These are phyloP conservation scores for Drosophila sp. DNA, from an alignment of 1,140 invertebrate species.

Conservation along the genomic window DNA sequence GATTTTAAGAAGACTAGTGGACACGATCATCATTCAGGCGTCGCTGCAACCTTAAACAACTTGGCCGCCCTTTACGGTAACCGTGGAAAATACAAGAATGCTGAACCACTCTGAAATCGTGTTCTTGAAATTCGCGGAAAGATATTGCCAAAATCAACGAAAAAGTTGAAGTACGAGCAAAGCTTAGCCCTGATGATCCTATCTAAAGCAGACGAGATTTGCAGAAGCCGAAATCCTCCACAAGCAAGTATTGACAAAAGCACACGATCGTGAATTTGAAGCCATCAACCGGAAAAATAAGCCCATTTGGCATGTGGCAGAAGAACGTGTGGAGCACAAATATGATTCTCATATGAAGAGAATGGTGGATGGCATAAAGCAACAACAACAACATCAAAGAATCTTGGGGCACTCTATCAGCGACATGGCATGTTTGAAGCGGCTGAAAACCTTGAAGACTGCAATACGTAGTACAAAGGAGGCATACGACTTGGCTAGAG, in stretches of 20 bases:
- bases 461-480: conserved; percentile 96
- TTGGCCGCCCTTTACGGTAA: conserved; percentile 99
- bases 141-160: conserved; percentile 98
- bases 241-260: conserved; percentile 98
- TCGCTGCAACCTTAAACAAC: conserved; percentile 99
- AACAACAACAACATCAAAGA: conserved; percentile 98
- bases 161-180: conserved; percentile 97
- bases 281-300: conserved; percentile 98
- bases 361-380: conserved; percentile 99
- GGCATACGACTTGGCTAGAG: conserved; percentile 95
- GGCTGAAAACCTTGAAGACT: conserved; percentile 99
- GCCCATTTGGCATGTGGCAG: conserved; percentile 99
- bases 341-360: conserved; percentile 95
- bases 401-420: conserved; percentile 98
- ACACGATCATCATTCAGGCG: conserved; percentile 99
- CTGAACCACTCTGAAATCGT: conserved; percentile 98
- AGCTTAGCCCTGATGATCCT: conserved; percentile 99
- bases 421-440: conserved; percentile 99
- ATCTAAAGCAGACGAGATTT: conserved; percentile 99
- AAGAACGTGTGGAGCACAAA: conserved; percentile 98
- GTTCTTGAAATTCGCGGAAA: conserved; percentile 99
- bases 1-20: conserved; percentile 99
- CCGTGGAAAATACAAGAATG: conserved; percentile 98
- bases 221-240: conserved; percentile 99
- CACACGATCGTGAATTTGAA: conserved; percentile 99